A percentile compares a stretch with the other conserved stretches of the same genome.
Conservation (phyloP, 2,888 invertebrate genomes). For the Lobophora halterata region DNA sequence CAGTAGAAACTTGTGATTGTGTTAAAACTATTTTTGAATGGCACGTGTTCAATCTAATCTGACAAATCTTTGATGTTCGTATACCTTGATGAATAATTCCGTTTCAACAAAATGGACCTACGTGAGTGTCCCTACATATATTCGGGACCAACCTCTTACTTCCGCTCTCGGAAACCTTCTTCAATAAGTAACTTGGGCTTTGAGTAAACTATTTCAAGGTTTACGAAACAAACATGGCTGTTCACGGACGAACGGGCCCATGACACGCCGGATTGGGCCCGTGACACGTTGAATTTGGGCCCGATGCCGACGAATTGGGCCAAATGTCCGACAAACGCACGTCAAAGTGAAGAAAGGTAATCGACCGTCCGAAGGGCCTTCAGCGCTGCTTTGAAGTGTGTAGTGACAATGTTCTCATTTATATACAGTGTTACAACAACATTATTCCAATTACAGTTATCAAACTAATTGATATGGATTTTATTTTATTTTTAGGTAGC, state of each 20-base stretch:
- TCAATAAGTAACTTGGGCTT: too few species aligned
- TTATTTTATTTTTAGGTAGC: too few species aligned
- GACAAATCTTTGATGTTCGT: too few species aligned
- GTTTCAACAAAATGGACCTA: too few species aligned
- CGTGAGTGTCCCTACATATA: too few species aligned
- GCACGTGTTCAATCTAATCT: too few species aligned
- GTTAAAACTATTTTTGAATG: too few species aligned
- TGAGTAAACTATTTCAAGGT: not conserved
- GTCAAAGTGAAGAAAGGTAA: slow-evolving; percentile 26
- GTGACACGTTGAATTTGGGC: slow-evolving; percentile 4
- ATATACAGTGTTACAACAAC: slow-evolving; percentile 7
- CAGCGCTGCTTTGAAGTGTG: slow-evolving; percentile 17
- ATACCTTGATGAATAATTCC: too few species aligned
- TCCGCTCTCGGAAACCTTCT: too few species aligned
- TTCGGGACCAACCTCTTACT: too few species aligned
- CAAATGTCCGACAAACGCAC: slow-evolving; percentile 19
- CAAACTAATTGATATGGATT: too few species aligned
- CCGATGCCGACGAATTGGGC: slow-evolving; percentile 4
- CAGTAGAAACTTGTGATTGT: too few species aligned
- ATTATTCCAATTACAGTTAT: not conserved
- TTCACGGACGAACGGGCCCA: slow-evolving; percentile 9
- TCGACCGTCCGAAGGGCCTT: slow-evolving; percentile 20
- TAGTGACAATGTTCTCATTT: slow-evolving; percentile 7
- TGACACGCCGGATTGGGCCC: slow-evolving; percentile 3
- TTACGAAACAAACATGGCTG: slow-evolving; percentile 9